Conservation (phyloP, 1,140 invertebrate genomes). For the Phocides pigmalion region DNA sequence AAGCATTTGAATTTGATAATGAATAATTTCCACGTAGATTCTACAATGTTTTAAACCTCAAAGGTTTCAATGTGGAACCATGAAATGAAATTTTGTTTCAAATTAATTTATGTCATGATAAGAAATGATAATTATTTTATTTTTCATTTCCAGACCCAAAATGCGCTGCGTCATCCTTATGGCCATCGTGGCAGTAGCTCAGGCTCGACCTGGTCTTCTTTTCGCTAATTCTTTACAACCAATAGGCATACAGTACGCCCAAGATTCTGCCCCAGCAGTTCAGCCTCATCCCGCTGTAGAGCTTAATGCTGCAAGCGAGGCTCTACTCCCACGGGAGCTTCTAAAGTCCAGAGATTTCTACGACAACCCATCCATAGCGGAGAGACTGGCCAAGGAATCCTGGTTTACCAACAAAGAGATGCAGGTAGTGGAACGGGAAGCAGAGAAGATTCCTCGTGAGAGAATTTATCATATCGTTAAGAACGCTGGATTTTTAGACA, state of each 20-base stretch:
- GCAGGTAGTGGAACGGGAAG: slow-evolving; percentile 89
- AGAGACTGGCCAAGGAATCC: slow-evolving; percentile 88
- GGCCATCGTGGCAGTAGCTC: slow-evolving; percentile 44
- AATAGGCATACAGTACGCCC: slow-evolving; percentile 64
- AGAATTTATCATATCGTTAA: slow-evolving; percentile 90
- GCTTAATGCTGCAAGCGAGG: slow-evolving; percentile 74
- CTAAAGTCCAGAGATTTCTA: slow-evolving; percentile 89
- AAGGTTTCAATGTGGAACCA: no score
- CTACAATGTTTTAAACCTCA: no score
- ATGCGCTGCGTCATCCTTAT: slow-evolving; percentile 54
- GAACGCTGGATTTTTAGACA: slow-evolving; percentile 86
- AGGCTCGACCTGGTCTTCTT: slow-evolving; percentile 59
- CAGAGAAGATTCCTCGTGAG: slow-evolving; percentile 90
- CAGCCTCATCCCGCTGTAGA: slow-evolving; percentile 75
- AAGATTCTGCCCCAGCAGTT: slow-evolving; percentile 41
- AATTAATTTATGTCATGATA: no score
- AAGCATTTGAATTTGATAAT: no score
- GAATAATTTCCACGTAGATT: no score
- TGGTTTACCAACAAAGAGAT: slow-evolving; percentile 90
- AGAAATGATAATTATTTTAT: not conserved
- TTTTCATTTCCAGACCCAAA: slow-evolving; percentile 45
- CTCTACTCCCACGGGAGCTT: slow-evolving; percentile 81
- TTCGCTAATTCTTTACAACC: slow-evolving; percentile 57
- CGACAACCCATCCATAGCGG: slow-evolving; percentile 89
- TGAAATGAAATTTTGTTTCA: no score